phyloP scores from a whole-genome alignment of 1,140 invertebrate species.

The Cataglyphis hispanica region DNA sequence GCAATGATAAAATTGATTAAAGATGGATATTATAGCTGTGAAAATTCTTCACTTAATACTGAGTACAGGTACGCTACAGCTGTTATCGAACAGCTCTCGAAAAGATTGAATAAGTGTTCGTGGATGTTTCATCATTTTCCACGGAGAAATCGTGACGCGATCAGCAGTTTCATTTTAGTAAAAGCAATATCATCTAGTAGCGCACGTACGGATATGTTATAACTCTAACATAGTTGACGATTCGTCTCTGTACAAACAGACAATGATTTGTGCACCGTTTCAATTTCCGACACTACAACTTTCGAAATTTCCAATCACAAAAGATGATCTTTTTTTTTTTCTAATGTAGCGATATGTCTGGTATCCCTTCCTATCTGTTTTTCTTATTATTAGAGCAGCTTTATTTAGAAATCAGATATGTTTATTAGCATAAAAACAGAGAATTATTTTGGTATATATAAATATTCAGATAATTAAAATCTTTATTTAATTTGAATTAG shows the following conservation, averaged over 20 bases:
- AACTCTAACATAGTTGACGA: constrained; percentile 7
- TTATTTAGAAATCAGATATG: neutral
- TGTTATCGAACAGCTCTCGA: constrained; percentile 23
- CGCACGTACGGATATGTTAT: constrained; percentile 9
- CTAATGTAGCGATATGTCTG: neutral
- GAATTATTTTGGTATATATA: neutral
- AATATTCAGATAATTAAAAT: neutral
- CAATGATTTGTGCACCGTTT: constrained; percentile 35
- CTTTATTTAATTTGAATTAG: neutral
- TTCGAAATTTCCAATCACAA: constrained; percentile 42
- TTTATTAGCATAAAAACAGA: too few species aligned
- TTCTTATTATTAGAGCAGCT: neutral
- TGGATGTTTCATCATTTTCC: constrained; percentile 28
- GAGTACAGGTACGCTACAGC: neutral
- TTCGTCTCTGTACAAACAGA: constrained; percentile 26
- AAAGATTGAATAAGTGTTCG: constrained; percentile 8
- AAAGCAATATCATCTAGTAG: constrained; percentile 47
- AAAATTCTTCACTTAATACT: neutral
- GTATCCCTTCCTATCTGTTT: neutral
- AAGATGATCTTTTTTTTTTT: constrained; percentile 7
- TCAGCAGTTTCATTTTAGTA: constrained; percentile 34
- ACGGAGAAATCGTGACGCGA: constrained; percentile 13
- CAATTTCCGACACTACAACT: constrained; percentile 27
- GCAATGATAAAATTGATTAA: neutral
- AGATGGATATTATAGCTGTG: neutral